Evolutionary conservation across 53 echinoderm and acorn worm species (phyloP).

Genomic region (Stichopus horrens): DNA sequence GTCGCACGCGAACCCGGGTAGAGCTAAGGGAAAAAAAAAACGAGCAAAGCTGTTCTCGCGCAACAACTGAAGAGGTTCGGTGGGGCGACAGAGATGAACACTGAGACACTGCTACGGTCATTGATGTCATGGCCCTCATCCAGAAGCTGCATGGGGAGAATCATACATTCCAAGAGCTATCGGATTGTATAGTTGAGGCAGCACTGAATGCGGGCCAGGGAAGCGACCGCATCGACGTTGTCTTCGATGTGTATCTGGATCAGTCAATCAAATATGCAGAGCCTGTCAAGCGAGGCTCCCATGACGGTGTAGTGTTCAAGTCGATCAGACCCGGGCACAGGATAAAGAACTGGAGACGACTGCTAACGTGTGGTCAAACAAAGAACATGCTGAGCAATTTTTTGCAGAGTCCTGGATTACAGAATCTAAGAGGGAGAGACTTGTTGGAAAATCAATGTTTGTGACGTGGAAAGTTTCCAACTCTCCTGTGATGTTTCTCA

Average conservation of each 20-base stretch:
- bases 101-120: background rate
- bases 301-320: background rate
- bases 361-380: background rate
- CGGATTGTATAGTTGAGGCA: background rate
- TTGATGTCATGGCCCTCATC: background rate
- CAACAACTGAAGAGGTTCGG: background rate
- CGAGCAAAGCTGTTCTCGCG: background rate
- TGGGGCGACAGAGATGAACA: background rate
- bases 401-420: background rate
- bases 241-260: constrained; percentile 33
- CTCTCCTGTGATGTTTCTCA: background rate
- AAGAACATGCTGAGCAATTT: constrained; percentile 19
- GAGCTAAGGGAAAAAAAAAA: background rate
- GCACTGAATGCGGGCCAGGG: background rate
- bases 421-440: background rate
- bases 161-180: background rate
- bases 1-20: background rate
- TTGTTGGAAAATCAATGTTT: constrained; percentile 15
- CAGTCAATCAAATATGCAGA: constrained; percentile 33
- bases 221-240: constrained; percentile 7
- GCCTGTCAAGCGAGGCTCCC: background rate
- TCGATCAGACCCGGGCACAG: constrained; percentile 36
- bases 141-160: background rate
- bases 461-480: constrained; percentile 37
- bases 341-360: constrained; percentile 42